Conservation (phyloP, 2,113 vertebrate species). For the Muntiacus reevesi region DNA sequence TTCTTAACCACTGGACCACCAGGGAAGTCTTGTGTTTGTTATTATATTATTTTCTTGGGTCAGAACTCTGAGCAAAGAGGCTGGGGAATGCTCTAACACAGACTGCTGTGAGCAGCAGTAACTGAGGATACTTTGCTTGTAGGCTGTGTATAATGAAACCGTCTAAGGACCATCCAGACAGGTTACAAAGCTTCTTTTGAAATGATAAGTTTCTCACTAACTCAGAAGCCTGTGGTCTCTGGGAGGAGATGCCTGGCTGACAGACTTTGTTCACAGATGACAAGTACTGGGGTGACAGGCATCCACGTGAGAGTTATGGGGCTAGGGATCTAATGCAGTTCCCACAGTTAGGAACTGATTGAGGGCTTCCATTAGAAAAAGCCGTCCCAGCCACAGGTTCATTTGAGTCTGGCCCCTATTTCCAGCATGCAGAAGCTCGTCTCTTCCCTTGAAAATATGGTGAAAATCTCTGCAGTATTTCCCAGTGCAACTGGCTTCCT, state of each 20-base stretch:
- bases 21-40: background rate
- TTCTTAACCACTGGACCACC: background rate
- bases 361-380: conserved; percentile 61
- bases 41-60: background rate
- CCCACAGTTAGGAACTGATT: conserved; percentile 13
- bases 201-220: background rate
- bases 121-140: background rate
- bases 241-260: background rate
- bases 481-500: background rate
- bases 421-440: background rate
- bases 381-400: conserved; percentile 38
- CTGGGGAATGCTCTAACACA: background rate
- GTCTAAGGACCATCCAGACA: background rate
- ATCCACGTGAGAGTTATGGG: conserved; percentile 14
- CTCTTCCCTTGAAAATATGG: background rate
- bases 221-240: background rate
- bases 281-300: conserved; percentile 12
- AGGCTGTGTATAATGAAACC: background rate
- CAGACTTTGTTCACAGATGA: conserved; percentile 59
- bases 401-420: background rate
- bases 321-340: conserved; percentile 61
- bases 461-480: background rate
- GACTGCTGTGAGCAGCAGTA: background rate
- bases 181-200: background rate
- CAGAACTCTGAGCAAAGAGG: background rate